These are phyloP conservation scores for Drosophila tropicalis DNA, from an alignment of 1,140 invertebrate genomes.

Conservation along the genomic window DNA sequence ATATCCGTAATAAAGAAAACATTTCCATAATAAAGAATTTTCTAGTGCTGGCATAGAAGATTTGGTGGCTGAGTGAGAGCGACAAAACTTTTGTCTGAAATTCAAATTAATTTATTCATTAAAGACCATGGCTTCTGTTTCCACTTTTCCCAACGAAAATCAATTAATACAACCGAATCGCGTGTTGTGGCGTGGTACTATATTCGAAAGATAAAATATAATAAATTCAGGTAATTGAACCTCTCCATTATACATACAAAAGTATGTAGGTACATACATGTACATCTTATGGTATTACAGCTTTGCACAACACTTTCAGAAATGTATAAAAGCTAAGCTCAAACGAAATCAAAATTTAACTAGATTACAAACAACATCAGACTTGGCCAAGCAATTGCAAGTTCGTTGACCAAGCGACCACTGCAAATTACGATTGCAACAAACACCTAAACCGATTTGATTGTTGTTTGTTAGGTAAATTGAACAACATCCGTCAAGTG, in stretches of 20 bases:
- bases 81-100: not conserved
- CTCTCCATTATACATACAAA: not conserved
- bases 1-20: too few relatives aligned
- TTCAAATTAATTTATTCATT: not conserved
- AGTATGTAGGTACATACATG: too few relatives aligned
- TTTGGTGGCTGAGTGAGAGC: not conserved
- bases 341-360: constrained; percentile 1
- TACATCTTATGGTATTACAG: too few relatives aligned
- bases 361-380: not conserved
- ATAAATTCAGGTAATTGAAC: constrained; percentile 18
- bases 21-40: constrained; percentile 24
- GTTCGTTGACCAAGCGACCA: constrained; percentile 16
- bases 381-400: not conserved
- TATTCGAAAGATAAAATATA: not conserved
- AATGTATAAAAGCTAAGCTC: not conserved
- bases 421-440: constrained; percentile 20
- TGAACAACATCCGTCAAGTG: constrained; percentile 21
- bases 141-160: not conserved
- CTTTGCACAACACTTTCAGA: not conserved
- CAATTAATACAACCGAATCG: not conserved
- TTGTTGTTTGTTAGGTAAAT: not conserved
- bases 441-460: constrained; percentile 8
- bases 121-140: not conserved
- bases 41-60: constrained; percentile 16
- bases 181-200: not conserved